These are phyloP conservation scores for Hoplias malabaricus DNA, from an alignment of 2,113 vertebrate genomes.

Conservation along the genomic window DNA sequence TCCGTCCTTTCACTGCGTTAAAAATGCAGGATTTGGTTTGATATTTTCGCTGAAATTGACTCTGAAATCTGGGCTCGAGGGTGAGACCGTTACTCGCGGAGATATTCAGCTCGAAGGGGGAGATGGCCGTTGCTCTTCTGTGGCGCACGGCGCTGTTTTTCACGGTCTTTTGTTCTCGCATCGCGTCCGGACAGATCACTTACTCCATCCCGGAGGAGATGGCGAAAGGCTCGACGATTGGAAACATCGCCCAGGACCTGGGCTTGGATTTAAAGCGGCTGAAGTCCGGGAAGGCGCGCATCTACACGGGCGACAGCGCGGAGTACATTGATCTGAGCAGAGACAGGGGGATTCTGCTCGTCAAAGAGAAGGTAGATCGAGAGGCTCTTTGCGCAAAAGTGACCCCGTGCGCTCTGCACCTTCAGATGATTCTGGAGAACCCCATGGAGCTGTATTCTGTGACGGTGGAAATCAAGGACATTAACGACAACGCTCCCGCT, in stretches of 20 bases:
- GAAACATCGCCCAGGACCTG: slow-evolving; percentile 33
- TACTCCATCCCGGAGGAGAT: slow-evolving; percentile 36
- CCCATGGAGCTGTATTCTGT: slow-evolving; percentile 36
- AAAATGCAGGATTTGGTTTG: too few species aligned
- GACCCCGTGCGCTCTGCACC: slow-evolving; percentile 16
- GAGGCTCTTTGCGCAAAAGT: slow-evolving; percentile 25
- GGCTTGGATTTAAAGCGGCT: slow-evolving; percentile 11
- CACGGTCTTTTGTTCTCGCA: background rate
- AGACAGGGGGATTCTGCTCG: slow-evolving; percentile 15
- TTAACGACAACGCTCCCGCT: slow-evolving; percentile 24
- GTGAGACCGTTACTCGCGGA: too few species aligned
- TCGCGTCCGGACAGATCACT: background rate
- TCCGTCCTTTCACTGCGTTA: too few species aligned
- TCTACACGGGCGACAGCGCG: slow-evolving; percentile 18
- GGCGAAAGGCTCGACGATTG: slow-evolving; percentile 25
- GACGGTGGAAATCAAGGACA: slow-evolving; percentile 23
- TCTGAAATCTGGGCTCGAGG: too few species aligned
- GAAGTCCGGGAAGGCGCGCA: slow-evolving; percentile 7
- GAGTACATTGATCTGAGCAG: slow-evolving; percentile 26
- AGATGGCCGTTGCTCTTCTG: too few species aligned
- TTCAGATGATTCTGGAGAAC: slow-evolving; percentile 34
- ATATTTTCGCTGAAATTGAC: too few species aligned
- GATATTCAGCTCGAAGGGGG: too few species aligned
- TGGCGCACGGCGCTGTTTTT: background rate
- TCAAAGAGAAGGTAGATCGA: slow-evolving; percentile 29